Base-by-base conservation (phyloP, 1,140 invertebrate species). In the Brachionus calyciflorus region DNA sequence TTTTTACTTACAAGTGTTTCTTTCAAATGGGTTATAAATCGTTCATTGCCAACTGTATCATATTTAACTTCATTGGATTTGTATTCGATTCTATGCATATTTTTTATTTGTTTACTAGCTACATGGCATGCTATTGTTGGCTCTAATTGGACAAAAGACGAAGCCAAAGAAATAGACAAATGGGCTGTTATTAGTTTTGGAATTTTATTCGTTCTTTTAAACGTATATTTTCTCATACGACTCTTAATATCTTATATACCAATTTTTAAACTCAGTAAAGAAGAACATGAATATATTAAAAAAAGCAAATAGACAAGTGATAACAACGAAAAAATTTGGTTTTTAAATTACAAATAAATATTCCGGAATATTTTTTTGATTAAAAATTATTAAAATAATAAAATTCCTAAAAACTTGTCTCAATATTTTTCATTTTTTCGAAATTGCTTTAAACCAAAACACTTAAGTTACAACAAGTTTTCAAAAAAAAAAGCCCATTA, bases 61-160 rank as follows among this genome's bases (percentile, higher is more conserved):
- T 76, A 76, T 46, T 57, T 76, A 48, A 76, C 70, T 17, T 76
- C 70, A 6, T 44, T 76, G 37, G 70, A 76, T 33, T 24, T 28
- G 19, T 76, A 76, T 46, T 44, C 49, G 28, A 76, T 76, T 12
- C 6, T 76, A 12, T 57, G 53, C 4, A 76, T 76, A n/a, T 57
- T 76, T 60, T 55, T 26, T 19, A 41, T 76, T 28, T 41, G 37
- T 53, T 14, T 33, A 17, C 12, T 55, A 9, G 17, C 33, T 40
- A 40, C 41, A 44, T 76, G 70, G 70, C 70, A 76, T n/a, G 48
- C 70, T 21, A 70, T 70, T 9, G 33, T 70, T 51, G 65, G 65
- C 14, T 69, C 41, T 1, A 28, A 28, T 69, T 48, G 41, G 44
- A 69, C 44, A 6, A 28, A 69, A 28, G 41, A 48, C 24, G 14